Base-by-base conservation (phyloP, 2,797 vertebrate genomes). In the Melanotaenia trifasciata region DNA sequence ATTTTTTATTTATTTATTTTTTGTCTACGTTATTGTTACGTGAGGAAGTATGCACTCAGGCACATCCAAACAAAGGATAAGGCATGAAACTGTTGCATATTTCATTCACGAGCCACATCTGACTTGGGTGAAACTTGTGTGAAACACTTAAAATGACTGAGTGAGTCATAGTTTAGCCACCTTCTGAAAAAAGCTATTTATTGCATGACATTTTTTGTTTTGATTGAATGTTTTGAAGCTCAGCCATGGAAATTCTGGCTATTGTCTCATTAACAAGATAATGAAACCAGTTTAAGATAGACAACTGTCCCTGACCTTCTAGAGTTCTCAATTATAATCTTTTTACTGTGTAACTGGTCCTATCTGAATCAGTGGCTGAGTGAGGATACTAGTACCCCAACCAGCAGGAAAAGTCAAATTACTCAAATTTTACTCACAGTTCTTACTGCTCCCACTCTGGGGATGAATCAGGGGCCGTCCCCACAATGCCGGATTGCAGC, bases 81-180 rank as follows among this genome's bases (percentile, higher is more conserved):
- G 11, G 26, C n/a, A 16, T 16, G 3, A 13, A 38, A 3, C 11
- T 38, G 33, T 40, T 65, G 14, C 20, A 45, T 53, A 47, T 47
- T 62, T 63, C 14, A 67, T 28, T 45, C 30, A 20, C 0, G 2
- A 32, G 8, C 35, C 10, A 0, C 18, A 57, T 40, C 33, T 74
- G 30, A 1, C 53, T 32, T 53, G 36, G 5, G 22, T 11, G 1
- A 60, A 20, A 26, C 28, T 35, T 26, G 11, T 26, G 51, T 54
- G 51, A 26, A 32, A 72, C 35, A 72, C 43, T 24, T 79, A 11
- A 76, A 70, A 67, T 65, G 74, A 83, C 58, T 35, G 36, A 24
- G 58, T 87, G 88, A 87, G 50, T 91, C 82, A 84, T 59, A 13
- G 70, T 70, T 70, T 45, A 28, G 61, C 57, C 32, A 70, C 71